Evolutionary conservation across 1,140 invertebrate genomes (phyloP).

Genomic region (Homarus americanus): DNA sequence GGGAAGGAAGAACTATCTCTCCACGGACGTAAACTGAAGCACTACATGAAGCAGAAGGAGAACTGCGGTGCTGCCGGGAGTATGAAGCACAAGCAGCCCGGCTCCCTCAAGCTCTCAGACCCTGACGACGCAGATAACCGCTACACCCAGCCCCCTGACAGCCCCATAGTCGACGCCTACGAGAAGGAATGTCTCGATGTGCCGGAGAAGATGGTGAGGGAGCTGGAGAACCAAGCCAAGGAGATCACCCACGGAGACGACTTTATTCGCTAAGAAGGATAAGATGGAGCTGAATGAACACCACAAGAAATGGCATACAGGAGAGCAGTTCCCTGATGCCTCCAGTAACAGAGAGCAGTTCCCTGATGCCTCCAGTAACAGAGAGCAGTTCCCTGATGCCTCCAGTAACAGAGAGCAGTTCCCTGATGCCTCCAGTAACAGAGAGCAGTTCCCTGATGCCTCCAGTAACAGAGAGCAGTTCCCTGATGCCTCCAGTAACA

Average conservation of each 20-base stretch:
- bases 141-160: constrained; percentile 40
- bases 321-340: neutral
- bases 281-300: constrained; percentile 77
- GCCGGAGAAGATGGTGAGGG: constrained; percentile 77
- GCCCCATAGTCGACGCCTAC: constrained; percentile 72
- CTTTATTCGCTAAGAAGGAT: constrained; percentile 78
- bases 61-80: constrained; percentile 19
- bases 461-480: too few relatives aligned
- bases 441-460: too few relatives aligned
- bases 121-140: constrained; percentile 41
- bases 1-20: constrained; percentile 75
- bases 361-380: too few relatives aligned
- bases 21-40: constrained; percentile 64
- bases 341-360: neutral
- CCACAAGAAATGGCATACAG: constrained; percentile 75
- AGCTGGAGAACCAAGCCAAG: constrained; percentile 76
- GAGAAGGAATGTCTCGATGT: constrained; percentile 73
- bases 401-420: too few relatives aligned
- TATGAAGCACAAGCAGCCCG: constrained; percentile 43
- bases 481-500: too few relatives aligned
- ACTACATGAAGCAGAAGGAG: constrained; percentile 66
- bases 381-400: too few relatives aligned
- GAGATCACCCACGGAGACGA: constrained; percentile 37
- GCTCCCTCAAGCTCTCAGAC: constrained; percentile 46
- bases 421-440: too few relatives aligned